Evolutionary conservation across 2,797 vertebrate genomes (phyloP).

Genomic region (Sebastes kiyomatsui): DNA sequence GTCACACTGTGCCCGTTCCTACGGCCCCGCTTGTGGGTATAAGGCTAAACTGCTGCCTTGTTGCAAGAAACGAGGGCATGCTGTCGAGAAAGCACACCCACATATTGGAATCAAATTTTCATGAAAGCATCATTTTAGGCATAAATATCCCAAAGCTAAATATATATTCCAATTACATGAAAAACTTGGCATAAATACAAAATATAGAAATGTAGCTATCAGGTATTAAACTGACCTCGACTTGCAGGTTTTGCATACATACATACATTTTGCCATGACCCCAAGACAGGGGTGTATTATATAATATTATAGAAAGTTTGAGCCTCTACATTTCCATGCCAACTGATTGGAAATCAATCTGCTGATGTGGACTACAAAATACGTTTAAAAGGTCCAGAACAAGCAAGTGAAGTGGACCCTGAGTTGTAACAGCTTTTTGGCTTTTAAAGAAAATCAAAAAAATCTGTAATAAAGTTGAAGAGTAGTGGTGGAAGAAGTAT

Average conservation of each 20-base stretch:
- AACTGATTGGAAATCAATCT: background rate
- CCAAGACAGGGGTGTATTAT: background rate
- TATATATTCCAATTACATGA: constrained; percentile 14
- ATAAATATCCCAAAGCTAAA: constrained; percentile 34
- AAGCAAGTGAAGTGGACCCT: background rate
- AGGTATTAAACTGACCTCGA: background rate
- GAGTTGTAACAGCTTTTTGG: background rate
- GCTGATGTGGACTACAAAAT: background rate
- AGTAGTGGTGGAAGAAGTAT: background rate
- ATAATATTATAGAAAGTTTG: background rate
- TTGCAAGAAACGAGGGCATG: constrained; percentile 19
- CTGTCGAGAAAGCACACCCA: constrained; percentile 30
- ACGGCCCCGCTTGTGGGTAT: constrained; percentile 46
- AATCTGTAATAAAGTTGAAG: background rate
- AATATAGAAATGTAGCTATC: background rate
- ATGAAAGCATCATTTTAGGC: background rate
- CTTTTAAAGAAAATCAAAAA: fast-evolving
- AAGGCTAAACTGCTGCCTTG: constrained; percentile 17
- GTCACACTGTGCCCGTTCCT: constrained; percentile 54
- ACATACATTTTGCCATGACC: background rate
- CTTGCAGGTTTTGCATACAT: background rate
- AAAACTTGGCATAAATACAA: background rate
- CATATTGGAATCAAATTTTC: constrained; percentile 19
- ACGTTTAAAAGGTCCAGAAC: background rate
- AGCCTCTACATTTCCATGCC: background rate